Conservation (phyloP, 2,113 vertebrate species). For the Capreolus pygargus region DNA sequence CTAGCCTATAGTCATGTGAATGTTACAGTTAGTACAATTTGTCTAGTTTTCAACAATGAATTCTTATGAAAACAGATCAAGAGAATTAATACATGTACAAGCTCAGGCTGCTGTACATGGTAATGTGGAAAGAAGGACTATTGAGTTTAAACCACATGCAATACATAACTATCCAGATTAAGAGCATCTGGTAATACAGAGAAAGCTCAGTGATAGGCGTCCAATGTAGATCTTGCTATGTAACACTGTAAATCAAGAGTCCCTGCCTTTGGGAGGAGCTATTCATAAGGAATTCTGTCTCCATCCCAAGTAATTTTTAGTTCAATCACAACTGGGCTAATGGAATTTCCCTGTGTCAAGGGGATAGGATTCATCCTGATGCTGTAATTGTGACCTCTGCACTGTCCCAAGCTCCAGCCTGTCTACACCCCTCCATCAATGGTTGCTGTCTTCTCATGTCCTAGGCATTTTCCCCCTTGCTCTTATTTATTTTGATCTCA, state of each 20-base stretch:
- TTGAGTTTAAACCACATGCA: background rate
- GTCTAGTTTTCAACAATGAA: background rate
- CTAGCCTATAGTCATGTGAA: background rate
- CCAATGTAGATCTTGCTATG: background rate
- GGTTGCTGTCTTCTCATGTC: background rate
- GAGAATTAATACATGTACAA: background rate
- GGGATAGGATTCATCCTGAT: no score
- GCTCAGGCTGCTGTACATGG: background rate
- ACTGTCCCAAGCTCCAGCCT: no score
- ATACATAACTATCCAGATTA: background rate
- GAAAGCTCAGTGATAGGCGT: background rate
- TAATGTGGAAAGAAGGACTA: background rate
- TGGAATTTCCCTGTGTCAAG: background rate
- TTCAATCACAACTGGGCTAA: background rate
- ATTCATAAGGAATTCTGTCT: background rate
- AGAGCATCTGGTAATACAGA: background rate
- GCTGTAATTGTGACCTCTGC: background rate
- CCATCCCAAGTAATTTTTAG: background rate
- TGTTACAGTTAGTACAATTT: background rate
- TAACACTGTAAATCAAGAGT: background rate
- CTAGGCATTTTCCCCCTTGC: background rate
- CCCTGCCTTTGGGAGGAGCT: no score
- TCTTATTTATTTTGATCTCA: background rate
- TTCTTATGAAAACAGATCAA: background rate
- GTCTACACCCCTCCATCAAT: rapidly evolving